phyloP scores from a whole-genome alignment of 2,888 invertebrate species.

The Cartodere bifasciata region DNA sequence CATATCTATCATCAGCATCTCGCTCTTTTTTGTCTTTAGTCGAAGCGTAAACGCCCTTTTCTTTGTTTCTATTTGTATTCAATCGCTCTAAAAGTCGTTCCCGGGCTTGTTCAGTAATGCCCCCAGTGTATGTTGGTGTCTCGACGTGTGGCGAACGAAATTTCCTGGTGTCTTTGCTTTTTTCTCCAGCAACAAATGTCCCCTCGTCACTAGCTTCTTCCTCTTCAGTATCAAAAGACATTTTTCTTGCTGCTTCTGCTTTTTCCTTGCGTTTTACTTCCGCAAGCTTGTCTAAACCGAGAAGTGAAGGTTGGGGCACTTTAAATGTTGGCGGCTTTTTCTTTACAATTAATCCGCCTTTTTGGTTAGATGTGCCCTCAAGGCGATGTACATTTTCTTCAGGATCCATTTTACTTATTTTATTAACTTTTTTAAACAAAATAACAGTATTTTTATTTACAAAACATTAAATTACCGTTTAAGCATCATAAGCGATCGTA shows the following conservation, averaged over 20 bases:
- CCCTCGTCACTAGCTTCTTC: slow-evolving; percentile 29
- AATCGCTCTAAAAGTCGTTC: slow-evolving; percentile 58
- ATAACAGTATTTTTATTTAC: too few species aligned
- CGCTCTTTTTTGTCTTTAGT: slow-evolving; percentile 39
- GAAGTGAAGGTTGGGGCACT: slow-evolving; percentile 59
- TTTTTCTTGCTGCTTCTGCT: slow-evolving; percentile 48
- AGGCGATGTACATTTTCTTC: slow-evolving; percentile 55
- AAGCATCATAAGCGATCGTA: too few species aligned
- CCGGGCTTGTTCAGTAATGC: slow-evolving; percentile 68
- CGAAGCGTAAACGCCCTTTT: slow-evolving; percentile 59
- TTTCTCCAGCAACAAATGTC: slow-evolving; percentile 30
- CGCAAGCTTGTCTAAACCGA: slow-evolving; percentile 78
- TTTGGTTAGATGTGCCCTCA: slow-evolving; percentile 50
- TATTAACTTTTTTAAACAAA: too few species aligned
- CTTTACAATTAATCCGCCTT: slow-evolving; percentile 59
- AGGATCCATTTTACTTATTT: slow-evolving; percentile 5
- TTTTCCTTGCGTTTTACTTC: slow-evolving; percentile 53
- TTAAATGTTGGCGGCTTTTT: slow-evolving; percentile 62
- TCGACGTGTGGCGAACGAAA: slow-evolving; percentile 72
- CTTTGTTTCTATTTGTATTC: slow-evolving; percentile 39
- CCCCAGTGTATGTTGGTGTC: slow-evolving; percentile 90
- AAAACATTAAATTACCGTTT: too few species aligned
- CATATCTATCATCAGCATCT: slow-evolving; percentile 7
- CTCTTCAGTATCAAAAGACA: slow-evolving; percentile 48
- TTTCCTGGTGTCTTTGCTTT: slow-evolving; percentile 40